phyloP scores from a whole-genome alignment of 2,888 invertebrate species.

The Hoplodrina blanda region DNA sequence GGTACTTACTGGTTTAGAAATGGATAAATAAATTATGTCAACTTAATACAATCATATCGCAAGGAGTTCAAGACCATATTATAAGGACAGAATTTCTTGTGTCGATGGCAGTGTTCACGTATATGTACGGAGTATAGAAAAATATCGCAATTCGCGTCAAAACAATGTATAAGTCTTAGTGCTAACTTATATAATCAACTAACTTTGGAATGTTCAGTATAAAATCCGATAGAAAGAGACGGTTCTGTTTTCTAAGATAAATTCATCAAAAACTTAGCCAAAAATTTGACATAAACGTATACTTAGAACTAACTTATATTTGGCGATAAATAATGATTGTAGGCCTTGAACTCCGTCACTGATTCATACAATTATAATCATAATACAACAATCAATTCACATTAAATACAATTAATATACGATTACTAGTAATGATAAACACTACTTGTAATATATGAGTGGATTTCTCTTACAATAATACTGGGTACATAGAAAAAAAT shows the following conservation, averaged over 20 bases:
- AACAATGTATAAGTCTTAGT: conserved; percentile 43
- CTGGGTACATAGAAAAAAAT: conserved; percentile 72
- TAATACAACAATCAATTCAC: conserved; percentile 71
- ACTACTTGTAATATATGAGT: conserved; percentile 65
- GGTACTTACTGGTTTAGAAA: conserved; percentile 24
- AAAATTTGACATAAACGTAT: conserved; percentile 53
- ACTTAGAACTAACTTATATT: conserved; percentile 61
- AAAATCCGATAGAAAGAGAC: conserved; percentile 38
- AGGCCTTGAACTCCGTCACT: conserved; percentile 77
- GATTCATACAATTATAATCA: conserved; percentile 60
- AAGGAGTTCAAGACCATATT: conserved; percentile 74
- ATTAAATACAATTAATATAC: conserved; percentile 71
- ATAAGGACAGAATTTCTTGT: conserved; percentile 40
- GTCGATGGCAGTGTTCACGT: conserved; percentile 61
- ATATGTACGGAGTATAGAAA: conserved; percentile 4
- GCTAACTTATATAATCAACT: conserved; percentile 54
- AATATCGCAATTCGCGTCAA: conserved; percentile 21
- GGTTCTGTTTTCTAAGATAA: conserved; percentile 32
- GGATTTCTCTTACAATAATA: conserved; percentile 70
- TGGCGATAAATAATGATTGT: conserved; percentile 61
- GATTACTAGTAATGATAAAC: conserved; percentile 70
- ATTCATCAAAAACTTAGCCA: conserved; percentile 54
- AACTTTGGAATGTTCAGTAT: conserved; percentile 63
- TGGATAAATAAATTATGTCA: conserved; percentile 26
- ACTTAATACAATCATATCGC: conserved; percentile 47